phyloP scores from a whole-genome alignment of 2,888 invertebrate species.

The Agrotis segetum region DNA sequence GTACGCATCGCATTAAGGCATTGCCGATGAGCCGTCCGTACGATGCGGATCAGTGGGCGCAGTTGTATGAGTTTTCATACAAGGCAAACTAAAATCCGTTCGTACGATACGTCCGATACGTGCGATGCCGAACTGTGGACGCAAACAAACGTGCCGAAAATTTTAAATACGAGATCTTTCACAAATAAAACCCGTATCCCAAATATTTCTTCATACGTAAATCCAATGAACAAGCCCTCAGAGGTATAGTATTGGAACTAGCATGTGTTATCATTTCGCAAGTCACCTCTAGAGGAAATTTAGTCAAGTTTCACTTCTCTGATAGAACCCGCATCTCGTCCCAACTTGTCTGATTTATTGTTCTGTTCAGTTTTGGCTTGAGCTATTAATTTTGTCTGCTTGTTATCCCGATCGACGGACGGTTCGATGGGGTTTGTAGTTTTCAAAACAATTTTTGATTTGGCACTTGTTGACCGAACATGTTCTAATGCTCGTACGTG shows the following conservation, averaged over 20 bases:
- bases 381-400: slow-evolving; percentile 62
- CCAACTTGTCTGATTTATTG: slow-evolving; percentile 63
- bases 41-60: too few species aligned
- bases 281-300: slow-evolving; percentile 60
- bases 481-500: too few species aligned
- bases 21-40: too few species aligned
- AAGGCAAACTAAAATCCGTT: too few species aligned
- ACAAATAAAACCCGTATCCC: neutral
- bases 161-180: neutral
- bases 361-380: slow-evolving; percentile 49
- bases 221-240: slow-evolving; percentile 27
- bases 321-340: slow-evolving; percentile 64
- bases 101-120: too few species aligned
- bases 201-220: neutral
- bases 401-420: slow-evolving; percentile 56
- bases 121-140: too few species aligned
- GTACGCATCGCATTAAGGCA: too few species aligned
- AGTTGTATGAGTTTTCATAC: too few species aligned
- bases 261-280: slow-evolving; percentile 61
- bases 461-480: neutral
- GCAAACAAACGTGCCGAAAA: too few species aligned
- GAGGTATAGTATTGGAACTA: slow-evolving; percentile 37
- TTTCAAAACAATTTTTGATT: neutral
- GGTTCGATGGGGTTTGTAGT: slow-evolving; percentile 19
- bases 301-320: slow-evolving; percentile 47